phyloP scores from a whole-genome alignment of 2,113 vertebrate species.

The Lycaon pictus region DNA sequence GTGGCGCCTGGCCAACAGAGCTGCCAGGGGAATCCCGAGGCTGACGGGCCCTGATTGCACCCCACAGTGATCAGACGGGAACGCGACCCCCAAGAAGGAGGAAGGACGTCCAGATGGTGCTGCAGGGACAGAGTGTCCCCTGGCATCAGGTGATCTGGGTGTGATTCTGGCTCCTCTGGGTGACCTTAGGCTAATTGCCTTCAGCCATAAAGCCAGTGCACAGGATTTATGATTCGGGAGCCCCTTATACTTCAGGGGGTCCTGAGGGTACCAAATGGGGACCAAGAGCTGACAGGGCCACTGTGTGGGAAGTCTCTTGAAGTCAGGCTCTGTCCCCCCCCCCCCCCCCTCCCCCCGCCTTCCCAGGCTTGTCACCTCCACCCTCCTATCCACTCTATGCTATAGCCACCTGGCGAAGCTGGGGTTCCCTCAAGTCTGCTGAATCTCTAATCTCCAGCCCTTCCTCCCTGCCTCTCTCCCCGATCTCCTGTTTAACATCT shows the following conservation, averaged over 20 bases:
- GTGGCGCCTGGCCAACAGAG: background rate
- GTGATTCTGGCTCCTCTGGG: background rate
- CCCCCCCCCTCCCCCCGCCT: background rate
- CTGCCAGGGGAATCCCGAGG: constrained; percentile 50
- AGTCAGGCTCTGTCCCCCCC: background rate
- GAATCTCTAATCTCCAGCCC: background rate
- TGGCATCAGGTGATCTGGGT: background rate
- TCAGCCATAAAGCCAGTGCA: background rate
- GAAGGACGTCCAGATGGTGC: background rate
- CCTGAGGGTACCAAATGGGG: background rate
- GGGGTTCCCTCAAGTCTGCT: background rate
- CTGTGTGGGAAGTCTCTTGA: background rate
- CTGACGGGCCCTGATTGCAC: background rate
- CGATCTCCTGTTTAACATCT: background rate
- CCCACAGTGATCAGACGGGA: background rate
- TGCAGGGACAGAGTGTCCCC: background rate
- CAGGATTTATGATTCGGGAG: background rate
- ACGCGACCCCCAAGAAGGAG: background rate
- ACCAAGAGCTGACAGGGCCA: background rate
- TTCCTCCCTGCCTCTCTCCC: background rate
- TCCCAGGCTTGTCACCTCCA: background rate
- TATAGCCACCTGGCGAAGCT: background rate
- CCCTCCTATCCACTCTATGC: background rate
- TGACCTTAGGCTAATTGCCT: background rate
- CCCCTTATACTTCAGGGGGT: background rate